phyloP scores from a whole-genome alignment of 2,888 invertebrate species.

The Lamproptera curius region DNA sequence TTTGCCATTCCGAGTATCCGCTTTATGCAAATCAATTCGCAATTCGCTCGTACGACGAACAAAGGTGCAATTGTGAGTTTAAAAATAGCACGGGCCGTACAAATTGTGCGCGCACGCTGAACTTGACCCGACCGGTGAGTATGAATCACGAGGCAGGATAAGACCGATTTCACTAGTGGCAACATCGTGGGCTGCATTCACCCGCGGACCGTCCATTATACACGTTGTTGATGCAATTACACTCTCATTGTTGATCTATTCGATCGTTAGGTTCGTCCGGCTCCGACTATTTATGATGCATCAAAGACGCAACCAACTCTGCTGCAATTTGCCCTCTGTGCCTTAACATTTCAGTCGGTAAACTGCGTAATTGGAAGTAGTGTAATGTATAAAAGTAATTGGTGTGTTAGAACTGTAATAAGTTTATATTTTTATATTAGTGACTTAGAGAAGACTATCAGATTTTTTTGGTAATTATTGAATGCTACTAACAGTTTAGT shows the following conservation, averaged over 20 bases:
- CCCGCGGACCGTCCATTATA: constrained; percentile 19
- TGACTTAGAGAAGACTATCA: no score
- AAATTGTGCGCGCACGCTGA: constrained; percentile 16
- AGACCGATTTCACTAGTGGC: constrained; percentile 13
- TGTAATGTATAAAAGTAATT: no score
- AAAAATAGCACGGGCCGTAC: constrained; percentile 14
- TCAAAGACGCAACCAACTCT: no score
- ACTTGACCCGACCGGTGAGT: constrained; percentile 16
- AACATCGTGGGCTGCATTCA: constrained; percentile 18
- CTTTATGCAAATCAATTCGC: constrained; percentile 3
- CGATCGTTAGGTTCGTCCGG: constrained; percentile 10
- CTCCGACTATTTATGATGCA: constrained; percentile 9
- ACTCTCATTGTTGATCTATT: constrained; percentile 19
- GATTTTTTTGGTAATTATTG: no score
- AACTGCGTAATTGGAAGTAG: no score
- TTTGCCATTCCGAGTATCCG: not conserved
- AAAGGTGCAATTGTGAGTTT: constrained; percentile 14
- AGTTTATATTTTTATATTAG: no score
- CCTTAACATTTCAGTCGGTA: no score
- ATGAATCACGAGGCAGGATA: constrained; percentile 21
- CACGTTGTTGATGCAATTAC: constrained; percentile 19
- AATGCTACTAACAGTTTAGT: no score
- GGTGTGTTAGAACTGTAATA: no score
- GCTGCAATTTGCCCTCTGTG: no score
- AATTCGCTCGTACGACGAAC: constrained; percentile 10